Evolutionary conservation across 37 sponge, comb jelly and placozoan species (phyloP), one percentile per base, ranked within the genome.

Genomic region (Spongilla lacustris): DNA sequence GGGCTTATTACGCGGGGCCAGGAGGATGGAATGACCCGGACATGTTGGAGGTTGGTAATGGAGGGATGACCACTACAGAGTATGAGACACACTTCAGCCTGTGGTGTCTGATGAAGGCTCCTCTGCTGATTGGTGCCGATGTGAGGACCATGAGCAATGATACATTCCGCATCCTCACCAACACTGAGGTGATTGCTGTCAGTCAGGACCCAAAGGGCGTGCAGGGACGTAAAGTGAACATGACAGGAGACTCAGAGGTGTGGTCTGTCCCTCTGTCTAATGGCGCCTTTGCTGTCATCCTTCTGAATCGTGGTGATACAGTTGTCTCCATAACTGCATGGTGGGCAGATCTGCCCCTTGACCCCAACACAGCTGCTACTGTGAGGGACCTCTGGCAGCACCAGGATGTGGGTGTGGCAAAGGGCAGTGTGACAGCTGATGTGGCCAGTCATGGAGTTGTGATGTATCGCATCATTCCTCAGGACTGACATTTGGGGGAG

Each of bases 21-120:
- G 93, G 93, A 22, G 93, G 93, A 0, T 96, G 96, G 96, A 96
- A 96, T 67, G 96, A 96, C 77, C 92, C 91, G 0, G 96, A 90
- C 76, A 96, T 96, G 96, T 71, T 96, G 89, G 91, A 96, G 82
- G 83, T 95, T 24, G 96, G 96, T 6, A 95, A 95, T 84, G 92
- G 92, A 36, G 81, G 81, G 0, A 92, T 92, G 96, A 83, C 82
- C 24, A 75, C 68, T 2, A 74, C 81, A 11, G 96, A 95, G 80
- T 86, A 92, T 50, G 78, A 82, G 58, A 81, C 93, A 1, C 96
- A 95, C 90, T 92, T 95, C 85, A 95, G 96, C 66, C 79, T 95
- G 38, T 95, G 96, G 96, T 88, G 89, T 70, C 82, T 95, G 30
- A 89, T 89, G 74, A 95, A 95, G 77, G 85, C 93, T 31, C 96